Evolutionary conservation across 2,113 vertebrate genomes (phyloP).

Genomic region (Pyrgilauda ruficollis): DNA sequence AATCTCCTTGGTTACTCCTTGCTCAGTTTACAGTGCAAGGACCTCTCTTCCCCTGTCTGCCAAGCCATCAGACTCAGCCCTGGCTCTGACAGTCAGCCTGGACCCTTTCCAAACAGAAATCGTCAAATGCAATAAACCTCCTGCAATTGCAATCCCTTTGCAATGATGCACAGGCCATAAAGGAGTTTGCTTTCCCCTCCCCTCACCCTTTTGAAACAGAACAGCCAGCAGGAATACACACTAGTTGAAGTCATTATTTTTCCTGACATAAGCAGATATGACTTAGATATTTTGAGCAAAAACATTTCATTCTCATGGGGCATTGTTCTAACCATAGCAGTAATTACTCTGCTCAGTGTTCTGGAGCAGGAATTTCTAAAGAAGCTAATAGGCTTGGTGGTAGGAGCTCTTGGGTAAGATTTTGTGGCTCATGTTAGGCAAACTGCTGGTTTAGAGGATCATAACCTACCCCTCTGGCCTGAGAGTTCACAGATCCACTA

Average conservation of each 20-base stretch:
- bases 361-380: slow-evolving; percentile 37
- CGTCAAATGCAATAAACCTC: neutral
- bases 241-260: slow-evolving; percentile 16
- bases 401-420: neutral
- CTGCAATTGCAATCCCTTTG: neutral
- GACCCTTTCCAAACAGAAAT: neutral
- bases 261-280: slow-evolving; percentile 30
- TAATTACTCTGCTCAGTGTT: slow-evolving; percentile 8
- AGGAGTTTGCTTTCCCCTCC: neutral
- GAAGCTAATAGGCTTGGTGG: neutral
- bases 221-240: neutral
- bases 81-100: neutral
- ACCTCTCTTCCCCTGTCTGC: neutral
- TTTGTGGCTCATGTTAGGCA: neutral
- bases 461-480: neutral
- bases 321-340: slow-evolving; percentile 23
- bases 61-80: neutral
- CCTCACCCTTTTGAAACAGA: neutral
- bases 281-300: slow-evolving; percentile 10
- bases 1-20: neutral
- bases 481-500: neutral
- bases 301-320: slow-evolving; percentile 20
- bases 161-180: neutral
- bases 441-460: slow-evolving; percentile 28
- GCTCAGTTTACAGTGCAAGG: neutral